Conservation (phyloP, 2,888 invertebrate species). For the Athalia cordata region DNA sequence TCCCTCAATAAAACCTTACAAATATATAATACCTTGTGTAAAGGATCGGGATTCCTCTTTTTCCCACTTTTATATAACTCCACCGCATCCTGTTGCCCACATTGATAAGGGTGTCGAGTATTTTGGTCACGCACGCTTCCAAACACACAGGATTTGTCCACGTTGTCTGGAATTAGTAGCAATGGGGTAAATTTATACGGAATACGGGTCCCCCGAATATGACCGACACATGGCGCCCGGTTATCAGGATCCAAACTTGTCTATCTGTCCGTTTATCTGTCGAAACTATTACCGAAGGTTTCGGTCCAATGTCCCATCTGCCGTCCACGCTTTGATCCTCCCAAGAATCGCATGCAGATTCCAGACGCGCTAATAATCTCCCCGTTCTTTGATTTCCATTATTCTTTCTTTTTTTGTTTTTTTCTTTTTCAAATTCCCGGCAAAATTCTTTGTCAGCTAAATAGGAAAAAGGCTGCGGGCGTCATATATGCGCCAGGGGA, state of each 20-base stretch:
- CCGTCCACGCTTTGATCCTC: neutral
- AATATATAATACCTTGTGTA: constrained; percentile 13
- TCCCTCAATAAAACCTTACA: constrained; percentile 19
- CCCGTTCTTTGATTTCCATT: neutral
- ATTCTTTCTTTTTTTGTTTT: neutral
- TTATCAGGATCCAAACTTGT: constrained; percentile 31
- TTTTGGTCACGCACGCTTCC: constrained; percentile 39
- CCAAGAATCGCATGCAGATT: neutral
- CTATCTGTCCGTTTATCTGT: neutral
- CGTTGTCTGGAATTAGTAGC: constrained; percentile 39
- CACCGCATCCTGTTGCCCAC: neutral
- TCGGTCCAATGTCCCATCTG: neutral
- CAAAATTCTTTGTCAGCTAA: neutral
- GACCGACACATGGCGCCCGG: constrained; percentile 36
- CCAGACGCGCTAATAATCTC: neutral
- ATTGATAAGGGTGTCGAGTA: constrained; percentile 9
- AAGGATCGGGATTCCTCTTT: constrained; percentile 22
- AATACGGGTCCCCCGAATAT: constrained; percentile 34
- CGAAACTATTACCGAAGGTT: too few relatives aligned
- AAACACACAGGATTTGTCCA: constrained; percentile 41
- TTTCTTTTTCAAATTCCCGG: neutral
- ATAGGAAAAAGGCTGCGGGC: neutral
- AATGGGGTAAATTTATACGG: constrained; percentile 35
- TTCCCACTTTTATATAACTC: neutral
- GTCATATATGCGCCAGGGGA: constrained; percentile 7